Base-by-base conservation (phyloP, 2,797 vertebrate genomes). In the Todus mexicanus region DNA sequence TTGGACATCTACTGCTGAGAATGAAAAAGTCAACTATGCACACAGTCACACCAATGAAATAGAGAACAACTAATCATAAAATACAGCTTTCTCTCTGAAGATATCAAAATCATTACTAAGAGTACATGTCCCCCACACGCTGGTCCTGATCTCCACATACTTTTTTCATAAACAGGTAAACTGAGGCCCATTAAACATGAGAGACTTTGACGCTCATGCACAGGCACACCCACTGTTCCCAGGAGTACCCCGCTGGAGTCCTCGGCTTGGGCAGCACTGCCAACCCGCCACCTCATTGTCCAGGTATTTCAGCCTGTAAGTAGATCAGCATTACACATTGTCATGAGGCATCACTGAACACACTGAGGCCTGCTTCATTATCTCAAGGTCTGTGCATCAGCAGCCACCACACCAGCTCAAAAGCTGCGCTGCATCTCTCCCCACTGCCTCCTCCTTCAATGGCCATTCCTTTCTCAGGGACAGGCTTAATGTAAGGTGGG, bases 91-190 rank as follows among this genome's bases (percentile, higher is more conserved):
- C 73, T 64, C 69, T 23, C 59, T 56, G 38, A 76, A 86, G 37
- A 59, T 20, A 15, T 70, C 54, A 70, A 50, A 82, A 42, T n/a
- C 35, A 12, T 57, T 66, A 53, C 42, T 81, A 72, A 73, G 35
- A 87, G 26, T 53, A n/a, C 66, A 47, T 11, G 6, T 29, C 10
- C 15, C 43, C 12, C 47, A 33, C 33, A 9, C 9, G 35, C 37
- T 0, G 0, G 18, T 42, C 37, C 57, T 0, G 0, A 56, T 60
- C 26, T 43, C 82, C 59, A 69, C 5, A 4, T 12, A 26, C 7
- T 45, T 86, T 69, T 50, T 63, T 22, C 45, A 70, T 22, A 22
- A 66, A 11, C 11, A 42, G 66, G 82, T 83, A 94, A 91, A 84
- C 47, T n/a, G 78, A 91, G 79, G 43, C 51, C 15, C 1, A 1